phyloP scores from a whole-genome alignment of 2,797 vertebrate genomes.

The Holocentrus rufus region DNA sequence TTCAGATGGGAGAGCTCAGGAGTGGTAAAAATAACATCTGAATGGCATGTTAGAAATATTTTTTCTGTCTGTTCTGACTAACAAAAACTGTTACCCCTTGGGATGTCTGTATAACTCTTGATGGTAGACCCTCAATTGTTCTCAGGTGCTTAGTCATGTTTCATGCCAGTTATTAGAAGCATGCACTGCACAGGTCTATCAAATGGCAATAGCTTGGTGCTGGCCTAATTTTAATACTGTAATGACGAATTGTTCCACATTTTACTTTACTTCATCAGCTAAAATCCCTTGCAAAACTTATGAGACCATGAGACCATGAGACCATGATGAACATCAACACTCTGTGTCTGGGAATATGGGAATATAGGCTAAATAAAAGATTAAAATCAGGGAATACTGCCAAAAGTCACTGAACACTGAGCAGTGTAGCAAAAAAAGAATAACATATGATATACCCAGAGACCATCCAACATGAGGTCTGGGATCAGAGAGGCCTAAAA shows the following conservation, averaged over 20 bases:
- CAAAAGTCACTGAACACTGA: background rate
- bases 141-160: background rate
- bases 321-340: background rate
- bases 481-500: no score
- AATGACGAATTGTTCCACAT: background rate
- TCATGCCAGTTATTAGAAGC: slow-evolving; percentile 12
- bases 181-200: background rate
- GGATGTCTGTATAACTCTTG: slow-evolving; percentile 12
- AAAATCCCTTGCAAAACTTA: background rate
- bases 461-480: no score
- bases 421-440: no score
- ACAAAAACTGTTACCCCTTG: slow-evolving; percentile 30
- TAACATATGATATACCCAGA: no score
- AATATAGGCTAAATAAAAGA: background rate
- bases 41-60: slow-evolving; percentile 16
- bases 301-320: no score
- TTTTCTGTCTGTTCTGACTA: background rate
- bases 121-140: slow-evolving; percentile 5
- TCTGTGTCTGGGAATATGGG: background rate
- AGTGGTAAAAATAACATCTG: slow-evolving; percentile 4
- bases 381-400: background rate
- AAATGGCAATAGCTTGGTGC: background rate
- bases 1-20: slow-evolving; percentile 6
- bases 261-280: background rate
- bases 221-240: no score